These are phyloP conservation scores for Drosophila infuscata DNA, from an alignment of 2,888 invertebrate species.

Conservation along the genomic window DNA sequence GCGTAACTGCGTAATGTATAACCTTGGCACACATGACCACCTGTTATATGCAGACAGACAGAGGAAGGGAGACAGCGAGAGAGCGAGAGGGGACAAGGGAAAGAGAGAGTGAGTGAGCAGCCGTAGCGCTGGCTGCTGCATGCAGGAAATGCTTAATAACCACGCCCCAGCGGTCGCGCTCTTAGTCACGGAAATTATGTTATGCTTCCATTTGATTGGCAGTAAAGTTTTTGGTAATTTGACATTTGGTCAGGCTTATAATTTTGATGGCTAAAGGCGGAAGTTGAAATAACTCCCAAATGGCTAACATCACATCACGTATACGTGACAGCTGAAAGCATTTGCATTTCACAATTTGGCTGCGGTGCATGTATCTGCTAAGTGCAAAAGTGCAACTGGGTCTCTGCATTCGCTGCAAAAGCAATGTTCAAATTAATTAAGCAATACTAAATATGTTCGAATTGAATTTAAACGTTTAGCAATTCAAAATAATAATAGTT, in stretches of 20 bases:
- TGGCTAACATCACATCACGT: slow-evolving; percentile 28
- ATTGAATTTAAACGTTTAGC: background rate
- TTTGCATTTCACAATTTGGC: background rate
- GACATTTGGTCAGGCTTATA: slow-evolving; percentile 60
- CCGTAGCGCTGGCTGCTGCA: background rate
- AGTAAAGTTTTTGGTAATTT: slow-evolving; percentile 49
- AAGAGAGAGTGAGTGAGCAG: background rate
- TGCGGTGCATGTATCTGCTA: slow-evolving; percentile 15
- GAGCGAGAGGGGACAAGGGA: background rate
- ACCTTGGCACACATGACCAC: slow-evolving; percentile 69
- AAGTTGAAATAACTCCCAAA: slow-evolving; percentile 26
- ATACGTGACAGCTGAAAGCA: slow-evolving; percentile 13
- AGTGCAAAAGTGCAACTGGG: background rate
- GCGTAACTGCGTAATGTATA: slow-evolving; percentile 40
- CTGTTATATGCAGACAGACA: background rate
- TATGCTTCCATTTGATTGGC: slow-evolving; percentile 49
- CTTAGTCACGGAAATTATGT: slow-evolving; percentile 36
- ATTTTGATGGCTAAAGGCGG: slow-evolving; percentile 48
- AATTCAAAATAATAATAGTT: background rate
- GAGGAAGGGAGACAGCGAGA: no score
- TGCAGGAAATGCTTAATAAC: slow-evolving; percentile 46
- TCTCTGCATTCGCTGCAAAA: slow-evolving; percentile 8
- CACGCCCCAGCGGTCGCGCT: slow-evolving; percentile 32
- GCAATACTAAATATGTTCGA: background rate
- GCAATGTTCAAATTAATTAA: background rate